Conservation (phyloP, 2,888 invertebrate genomes). For the Drosophila rubida region DNA sequence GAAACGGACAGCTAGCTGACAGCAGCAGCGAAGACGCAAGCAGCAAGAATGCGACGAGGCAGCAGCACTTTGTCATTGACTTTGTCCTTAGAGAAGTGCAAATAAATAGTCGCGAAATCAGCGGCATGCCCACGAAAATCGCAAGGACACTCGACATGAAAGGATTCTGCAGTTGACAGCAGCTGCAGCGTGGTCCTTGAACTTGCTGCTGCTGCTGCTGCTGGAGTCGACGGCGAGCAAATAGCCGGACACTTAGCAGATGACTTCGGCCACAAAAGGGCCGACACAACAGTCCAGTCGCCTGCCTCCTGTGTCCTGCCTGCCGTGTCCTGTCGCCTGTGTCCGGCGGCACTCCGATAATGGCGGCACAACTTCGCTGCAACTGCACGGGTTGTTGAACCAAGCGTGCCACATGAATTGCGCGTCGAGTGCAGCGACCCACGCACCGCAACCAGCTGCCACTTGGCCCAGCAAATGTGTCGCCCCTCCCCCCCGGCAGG, state of each 20-base stretch:
- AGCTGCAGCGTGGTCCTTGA: conserved; percentile 53
- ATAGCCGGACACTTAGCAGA: conserved; percentile 25
- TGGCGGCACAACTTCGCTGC: conserved; percentile 22
- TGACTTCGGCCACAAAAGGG: conserved; percentile 32
- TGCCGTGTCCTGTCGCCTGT: neutral
- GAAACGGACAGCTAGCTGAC: conserved; percentile 33
- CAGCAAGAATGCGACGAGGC: conserved; percentile 27
- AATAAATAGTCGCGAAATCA: conserved; percentile 13
- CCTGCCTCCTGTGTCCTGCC: conserved; percentile 7
- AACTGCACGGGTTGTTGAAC: conserved; percentile 49
- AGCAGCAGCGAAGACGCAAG: conserved; percentile 15
- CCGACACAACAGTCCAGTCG: conserved; percentile 18
- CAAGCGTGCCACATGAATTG: conserved; percentile 59
- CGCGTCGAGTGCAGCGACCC: conserved; percentile 61
- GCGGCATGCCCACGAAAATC: conserved; percentile 34
- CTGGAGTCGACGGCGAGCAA: no score
- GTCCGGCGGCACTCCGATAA: conserved; percentile 28
- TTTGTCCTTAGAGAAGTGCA: conserved; percentile 53
- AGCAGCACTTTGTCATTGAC: conserved; percentile 58
- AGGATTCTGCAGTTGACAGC: conserved; percentile 38
- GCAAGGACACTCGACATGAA: conserved; percentile 41
- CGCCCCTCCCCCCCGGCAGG: neutral
- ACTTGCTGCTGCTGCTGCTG: no score
- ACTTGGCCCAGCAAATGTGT: conserved; percentile 17
- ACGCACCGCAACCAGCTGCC: conserved; percentile 52